Evolutionary conservation across 2,797 vertebrate genomes (phyloP).

Genomic region (Oryzias dopingdopingensis): DNA sequence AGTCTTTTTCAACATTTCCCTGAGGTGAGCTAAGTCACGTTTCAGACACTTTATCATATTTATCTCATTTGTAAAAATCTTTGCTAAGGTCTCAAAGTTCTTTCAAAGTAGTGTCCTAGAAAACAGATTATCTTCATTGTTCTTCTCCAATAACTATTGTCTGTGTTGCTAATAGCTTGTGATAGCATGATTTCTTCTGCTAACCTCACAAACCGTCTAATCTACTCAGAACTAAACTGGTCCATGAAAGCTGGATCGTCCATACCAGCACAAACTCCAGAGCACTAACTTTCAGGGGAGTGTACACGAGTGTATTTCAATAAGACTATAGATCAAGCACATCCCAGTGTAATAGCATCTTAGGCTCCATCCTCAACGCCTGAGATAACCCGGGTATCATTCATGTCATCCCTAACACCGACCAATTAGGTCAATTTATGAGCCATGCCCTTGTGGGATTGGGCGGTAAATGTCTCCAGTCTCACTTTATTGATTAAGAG

Average conservation of each 20-base stretch:
- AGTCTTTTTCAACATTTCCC: no score
- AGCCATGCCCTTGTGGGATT: conserved; percentile 54
- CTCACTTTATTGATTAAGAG: conserved; percentile 74
- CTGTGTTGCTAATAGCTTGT: no score
- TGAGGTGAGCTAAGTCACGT: no score
- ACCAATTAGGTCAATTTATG: conserved; percentile 75
- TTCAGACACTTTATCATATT: no score
- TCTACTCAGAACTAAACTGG: no score
- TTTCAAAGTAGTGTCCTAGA: no score
- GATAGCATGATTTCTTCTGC: no score
- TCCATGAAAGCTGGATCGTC: background rate
- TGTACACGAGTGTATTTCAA: background rate
- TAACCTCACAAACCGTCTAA: no score
- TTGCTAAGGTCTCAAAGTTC: no score
- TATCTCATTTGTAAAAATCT: no score
- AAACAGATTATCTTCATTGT: no score
- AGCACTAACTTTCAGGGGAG: background rate
- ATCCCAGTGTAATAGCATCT: conserved; percentile 10
- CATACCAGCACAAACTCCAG: background rate
- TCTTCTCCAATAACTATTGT: no score
- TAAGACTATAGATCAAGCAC: conserved; percentile 4
- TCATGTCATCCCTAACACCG: conserved; percentile 55
- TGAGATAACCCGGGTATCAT: conserved; percentile 44
- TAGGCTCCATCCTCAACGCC: conserved; percentile 19
- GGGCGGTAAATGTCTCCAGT: conserved; percentile 69